phyloP scores from a whole-genome alignment of 2,888 invertebrate species.

The Cybosia mesomella region DNA sequence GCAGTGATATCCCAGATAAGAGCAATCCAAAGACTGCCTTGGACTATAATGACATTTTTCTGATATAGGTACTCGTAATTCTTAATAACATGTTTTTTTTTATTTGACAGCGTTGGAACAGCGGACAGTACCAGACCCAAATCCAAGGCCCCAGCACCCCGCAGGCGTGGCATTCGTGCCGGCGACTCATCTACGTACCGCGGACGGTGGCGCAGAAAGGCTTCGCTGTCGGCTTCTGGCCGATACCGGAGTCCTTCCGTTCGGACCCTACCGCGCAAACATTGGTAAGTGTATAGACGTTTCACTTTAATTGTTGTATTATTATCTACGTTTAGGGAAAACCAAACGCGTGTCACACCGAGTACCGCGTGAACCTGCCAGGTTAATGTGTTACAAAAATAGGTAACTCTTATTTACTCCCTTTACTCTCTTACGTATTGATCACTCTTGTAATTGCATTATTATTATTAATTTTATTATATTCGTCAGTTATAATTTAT shows the following conservation, averaged over 20 bases:
- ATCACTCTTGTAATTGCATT: no score
- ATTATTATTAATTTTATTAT: no score
- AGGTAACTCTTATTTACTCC: no score
- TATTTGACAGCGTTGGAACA: constrained; percentile 78
- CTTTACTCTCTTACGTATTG: no score
- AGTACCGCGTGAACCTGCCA: no score
- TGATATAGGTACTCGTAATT: not conserved
- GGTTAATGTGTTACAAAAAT: no score
- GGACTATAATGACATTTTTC: not conserved
- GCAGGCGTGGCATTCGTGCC: constrained; percentile 95
- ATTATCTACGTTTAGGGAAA: not conserved
- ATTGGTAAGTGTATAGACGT: constrained; percentile 83
- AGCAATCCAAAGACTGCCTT: not conserved
- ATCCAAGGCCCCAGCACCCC: constrained; percentile 76
- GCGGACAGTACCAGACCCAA: constrained; percentile 76
- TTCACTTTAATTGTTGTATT: constrained; percentile 7
- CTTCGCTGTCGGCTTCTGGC: constrained; percentile 98
- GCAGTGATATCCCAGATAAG: not conserved
- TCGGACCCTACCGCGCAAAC: constrained; percentile 96
- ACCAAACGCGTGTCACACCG: not conserved
- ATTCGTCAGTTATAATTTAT: not conserved
- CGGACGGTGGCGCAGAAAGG: constrained; percentile 96
- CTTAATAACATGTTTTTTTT: not conserved
- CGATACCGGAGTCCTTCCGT: constrained; percentile 99
- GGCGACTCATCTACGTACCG: constrained; percentile 96